Evolutionary conservation across 2,888 invertebrate genomes (phyloP).

Genomic region (Omphaloscelis lunosa): DNA sequence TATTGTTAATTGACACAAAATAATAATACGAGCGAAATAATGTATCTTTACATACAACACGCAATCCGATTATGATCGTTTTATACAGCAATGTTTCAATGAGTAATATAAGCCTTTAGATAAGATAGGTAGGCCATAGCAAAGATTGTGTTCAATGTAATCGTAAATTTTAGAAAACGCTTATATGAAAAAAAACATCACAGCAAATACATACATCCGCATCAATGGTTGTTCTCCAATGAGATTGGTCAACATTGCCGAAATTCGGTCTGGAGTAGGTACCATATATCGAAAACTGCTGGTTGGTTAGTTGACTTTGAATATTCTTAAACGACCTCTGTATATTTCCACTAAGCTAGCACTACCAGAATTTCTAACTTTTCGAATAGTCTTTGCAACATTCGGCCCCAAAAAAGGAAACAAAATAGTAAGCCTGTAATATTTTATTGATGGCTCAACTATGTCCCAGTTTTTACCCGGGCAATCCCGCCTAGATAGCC

Average conservation of each 20-base stretch:
- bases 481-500: constrained; percentile 59
- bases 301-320: background rate
- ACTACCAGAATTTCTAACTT: constrained; percentile 4
- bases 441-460: constrained; percentile 66
- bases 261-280: too few species aligned
- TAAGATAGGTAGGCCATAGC: background rate
- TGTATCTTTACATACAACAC: background rate
- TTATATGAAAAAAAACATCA: background rate
- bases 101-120: background rate
- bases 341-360: too few species aligned
- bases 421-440: constrained; percentile 57
- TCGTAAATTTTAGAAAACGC: background rate
- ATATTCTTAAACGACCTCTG: background rate
- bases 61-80: background rate
- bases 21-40: constrained; percentile 2
- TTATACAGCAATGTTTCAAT: background rate
- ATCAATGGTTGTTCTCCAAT: too few species aligned
- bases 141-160: background rate
- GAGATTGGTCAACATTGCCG: too few species aligned
- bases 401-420: constrained; percentile 20
- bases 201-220: background rate
- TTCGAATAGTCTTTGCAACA: background rate
- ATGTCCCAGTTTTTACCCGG: constrained; percentile 56
- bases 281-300: background rate
- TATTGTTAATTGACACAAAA: constrained; percentile 10